These are phyloP conservation scores for Diprion similis DNA, from an alignment of 1,140 invertebrate genomes.

Conservation along the genomic window DNA sequence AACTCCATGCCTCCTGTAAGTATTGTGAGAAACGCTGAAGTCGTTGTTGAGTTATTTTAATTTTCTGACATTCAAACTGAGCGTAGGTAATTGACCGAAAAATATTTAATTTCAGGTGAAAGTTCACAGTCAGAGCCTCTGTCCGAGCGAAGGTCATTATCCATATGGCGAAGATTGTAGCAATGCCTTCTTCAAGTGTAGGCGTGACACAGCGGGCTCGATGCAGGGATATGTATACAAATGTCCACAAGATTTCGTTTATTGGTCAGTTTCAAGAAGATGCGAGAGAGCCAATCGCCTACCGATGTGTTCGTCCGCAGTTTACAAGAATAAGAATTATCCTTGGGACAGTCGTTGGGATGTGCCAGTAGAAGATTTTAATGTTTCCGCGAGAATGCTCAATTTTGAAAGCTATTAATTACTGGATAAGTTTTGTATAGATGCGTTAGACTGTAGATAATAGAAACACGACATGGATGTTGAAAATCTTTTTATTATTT, in stretches of 20 bases:
- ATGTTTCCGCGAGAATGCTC: conserved; percentile 49
- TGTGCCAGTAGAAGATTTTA: conserved; percentile 49
- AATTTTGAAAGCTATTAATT: conserved; percentile 9
- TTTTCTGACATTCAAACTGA: neutral
- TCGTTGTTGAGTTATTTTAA: neutral
- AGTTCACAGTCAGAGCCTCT: conserved; percentile 66
- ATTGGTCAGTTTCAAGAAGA: conserved; percentile 77
- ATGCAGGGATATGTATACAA: conserved; percentile 76
- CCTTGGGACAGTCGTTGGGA: conserved; percentile 45
- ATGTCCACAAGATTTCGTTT: conserved; percentile 78
- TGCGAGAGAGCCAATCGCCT: conserved; percentile 71
- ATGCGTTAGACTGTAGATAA: neutral
- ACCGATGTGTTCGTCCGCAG: conserved; percentile 62
- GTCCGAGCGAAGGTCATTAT: conserved; percentile 73
- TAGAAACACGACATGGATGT: neutral
- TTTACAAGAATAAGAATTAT: conserved; percentile 38
- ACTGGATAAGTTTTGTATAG: neutral
- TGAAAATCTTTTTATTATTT: neutral
- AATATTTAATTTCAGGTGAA: conserved; percentile 60
- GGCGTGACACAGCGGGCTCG: conserved; percentile 56
- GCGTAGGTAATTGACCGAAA: neutral
- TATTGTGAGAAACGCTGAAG: conserved; percentile 35
- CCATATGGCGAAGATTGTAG: conserved; percentile 73
- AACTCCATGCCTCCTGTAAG: conserved; percentile 68
- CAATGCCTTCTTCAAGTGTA: conserved; percentile 77